Percentiles rank a stretch among this genome's conserved stretches.
phyloP scores from a whole-genome alignment of 2,888 invertebrate genomes.

The Balanococcus diminutus region DNA sequence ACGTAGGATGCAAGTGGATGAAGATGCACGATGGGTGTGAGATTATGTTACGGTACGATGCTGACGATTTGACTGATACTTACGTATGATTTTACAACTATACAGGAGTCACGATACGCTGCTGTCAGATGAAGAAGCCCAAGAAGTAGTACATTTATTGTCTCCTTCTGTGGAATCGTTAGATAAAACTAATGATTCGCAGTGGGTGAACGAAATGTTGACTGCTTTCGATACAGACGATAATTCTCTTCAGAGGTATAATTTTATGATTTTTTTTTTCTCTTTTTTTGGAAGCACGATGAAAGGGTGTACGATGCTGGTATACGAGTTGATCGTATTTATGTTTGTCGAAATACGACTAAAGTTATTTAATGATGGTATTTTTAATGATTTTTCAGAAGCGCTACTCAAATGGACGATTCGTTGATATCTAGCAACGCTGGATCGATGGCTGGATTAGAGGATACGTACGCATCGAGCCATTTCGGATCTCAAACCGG shows the following conservation, averaged over 20 bases:
- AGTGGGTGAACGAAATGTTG: conserved; percentile 56
- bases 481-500: conserved; percentile 59
- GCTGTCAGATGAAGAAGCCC: conserved; percentile 87
- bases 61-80: conserved; percentile 2
- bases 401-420: conserved; percentile 53
- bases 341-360: background rate
- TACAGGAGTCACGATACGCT: conserved; percentile 63
- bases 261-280: background rate
- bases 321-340: background rate
- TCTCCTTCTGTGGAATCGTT: conserved; percentile 64
- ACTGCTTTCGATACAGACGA: conserved; percentile 52
- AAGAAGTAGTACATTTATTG: conserved; percentile 82
- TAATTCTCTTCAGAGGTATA: conserved; percentile 54
- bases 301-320: background rate
- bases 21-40: background rate
- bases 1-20: background rate
- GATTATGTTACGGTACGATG: background rate
- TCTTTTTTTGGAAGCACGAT: no score
- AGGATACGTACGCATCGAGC: conserved; percentile 57
- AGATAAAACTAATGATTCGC: conserved; percentile 54
- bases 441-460: conserved; percentile 60
- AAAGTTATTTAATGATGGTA: background rate
- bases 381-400: background rate
- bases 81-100: conserved; percentile 11
- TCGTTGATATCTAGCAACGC: conserved; percentile 61